Percentiles rank a stretch among this genome's conserved stretches.
Evolutionary conservation across 1,140 invertebrate species (phyloP).

Genomic region (Brachionus plicatilis): DNA sequence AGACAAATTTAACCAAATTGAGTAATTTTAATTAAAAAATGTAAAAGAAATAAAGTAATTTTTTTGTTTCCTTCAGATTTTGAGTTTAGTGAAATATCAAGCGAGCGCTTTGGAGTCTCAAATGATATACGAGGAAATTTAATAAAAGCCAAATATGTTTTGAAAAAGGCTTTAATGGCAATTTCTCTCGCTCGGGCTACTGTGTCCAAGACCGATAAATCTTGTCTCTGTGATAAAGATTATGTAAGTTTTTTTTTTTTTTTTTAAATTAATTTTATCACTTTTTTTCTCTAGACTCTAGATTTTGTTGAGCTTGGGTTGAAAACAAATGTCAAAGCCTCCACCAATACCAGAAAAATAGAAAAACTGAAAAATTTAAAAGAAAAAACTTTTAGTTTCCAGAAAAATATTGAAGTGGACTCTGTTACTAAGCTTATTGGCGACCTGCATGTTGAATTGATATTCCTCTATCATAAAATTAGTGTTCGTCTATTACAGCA

Average conservation of each 20-base stretch:
- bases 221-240: slow-evolving; percentile 8
- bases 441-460: slow-evolving; percentile 53
- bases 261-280: too few species aligned
- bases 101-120: slow-evolving; percentile 6
- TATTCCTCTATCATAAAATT: slow-evolving; percentile 53
- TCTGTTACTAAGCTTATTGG: slow-evolving; percentile 41
- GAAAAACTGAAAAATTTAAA: slow-evolving; percentile 40
- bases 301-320: neutral
- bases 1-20: slow-evolving; percentile 17
- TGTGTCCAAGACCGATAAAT: slow-evolving; percentile 1
- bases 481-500: slow-evolving; percentile 48
- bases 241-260: neutral
- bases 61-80: neutral
- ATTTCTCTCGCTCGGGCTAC: neutral
- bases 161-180: neutral
- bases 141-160: neutral
- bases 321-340: neutral
- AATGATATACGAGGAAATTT: slow-evolving; percentile 27
- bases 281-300: neutral
- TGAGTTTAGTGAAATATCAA: neutral
- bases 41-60: neutral
- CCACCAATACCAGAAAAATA: slow-evolving; percentile 35
- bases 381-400: slow-evolving; percentile 40
- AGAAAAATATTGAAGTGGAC: slow-evolving; percentile 42
- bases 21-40: neutral